These are phyloP conservation scores for Aplochiton taeniatus DNA, from an alignment of 2,797 vertebrate genomes.

Conservation along the genomic window DNA sequence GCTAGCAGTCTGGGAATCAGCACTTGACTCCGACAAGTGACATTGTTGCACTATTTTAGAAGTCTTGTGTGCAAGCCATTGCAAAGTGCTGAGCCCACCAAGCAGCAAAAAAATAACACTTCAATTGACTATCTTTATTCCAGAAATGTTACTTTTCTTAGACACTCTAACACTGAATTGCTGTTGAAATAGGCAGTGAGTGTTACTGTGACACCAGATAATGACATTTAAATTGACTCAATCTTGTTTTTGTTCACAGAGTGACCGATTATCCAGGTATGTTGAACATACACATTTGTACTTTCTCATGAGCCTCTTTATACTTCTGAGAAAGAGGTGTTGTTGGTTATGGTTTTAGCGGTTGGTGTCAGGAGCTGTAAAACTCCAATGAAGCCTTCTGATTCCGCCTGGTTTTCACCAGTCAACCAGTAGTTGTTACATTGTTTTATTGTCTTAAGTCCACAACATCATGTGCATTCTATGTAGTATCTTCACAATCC, in stretches of 20 bases:
- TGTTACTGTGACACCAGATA: neutral
- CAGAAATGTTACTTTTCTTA: slow-evolving; percentile 23
- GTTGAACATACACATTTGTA: slow-evolving; percentile 41
- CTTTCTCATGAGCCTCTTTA: too few relatives aligned
- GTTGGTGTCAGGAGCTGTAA: too few relatives aligned
- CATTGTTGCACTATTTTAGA: too few relatives aligned
- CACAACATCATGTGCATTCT: too few relatives aligned
- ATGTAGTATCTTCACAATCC: too few relatives aligned
- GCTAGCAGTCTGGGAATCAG: slow-evolving; percentile 4
- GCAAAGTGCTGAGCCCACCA: neutral
- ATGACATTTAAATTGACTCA: slow-evolving; percentile 9
- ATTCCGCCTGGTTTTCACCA: too few relatives aligned
- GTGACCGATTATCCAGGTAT: slow-evolving; percentile 90
- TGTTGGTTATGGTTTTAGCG: too few relatives aligned
- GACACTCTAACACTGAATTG: slow-evolving; percentile 26
- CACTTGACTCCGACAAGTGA: neutral
- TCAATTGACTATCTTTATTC: slow-evolving; percentile 7
- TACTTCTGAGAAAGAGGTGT: too few relatives aligned
- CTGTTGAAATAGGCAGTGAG: slow-evolving; percentile 3
- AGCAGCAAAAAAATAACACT: neutral
- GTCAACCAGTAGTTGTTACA: too few relatives aligned
- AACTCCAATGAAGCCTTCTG: too few relatives aligned
- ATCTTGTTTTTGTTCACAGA: slow-evolving; percentile 70
- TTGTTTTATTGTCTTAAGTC: too few relatives aligned
- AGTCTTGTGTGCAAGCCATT: neutral